Evolutionary conservation across 2,888 invertebrate genomes (phyloP), one percentile per base, ranked within the genome.

Genomic region (Mythimna lalbum): DNA sequence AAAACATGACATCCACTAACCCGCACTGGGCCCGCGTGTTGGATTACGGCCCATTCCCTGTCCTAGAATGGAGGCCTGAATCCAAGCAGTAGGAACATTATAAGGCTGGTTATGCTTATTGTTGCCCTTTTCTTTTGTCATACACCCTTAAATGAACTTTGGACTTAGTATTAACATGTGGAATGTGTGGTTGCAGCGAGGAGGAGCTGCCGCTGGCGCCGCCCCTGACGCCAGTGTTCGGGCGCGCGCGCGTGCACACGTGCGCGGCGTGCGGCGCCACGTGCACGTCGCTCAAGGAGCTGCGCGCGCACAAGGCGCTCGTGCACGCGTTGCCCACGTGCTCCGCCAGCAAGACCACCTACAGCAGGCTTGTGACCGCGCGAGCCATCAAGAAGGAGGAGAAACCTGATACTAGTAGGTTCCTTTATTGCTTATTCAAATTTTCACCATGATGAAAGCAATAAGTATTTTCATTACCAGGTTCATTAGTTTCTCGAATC

Each of bases 251-350:
- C 57, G 57, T 97, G 90, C 90, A 96, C 0, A 92, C 95, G 50
- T 97, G 97, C 86, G 95, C 95, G 7, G 95, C 96, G 49, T 78
- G 74, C 74, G 78, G 23, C 90, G 93, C 0, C 96, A 96, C 90
- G 96, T 96, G 78, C 97, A 97, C 90, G 90, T 96, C 97, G 50
- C 95, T 97, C 3, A 97, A 97, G 85, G 97, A 97, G 89, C 93
- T 97, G 69, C 96, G 97, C 33, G 95, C 97, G 27, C 97, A 97
- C 90, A 96, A 96, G 79, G 90, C 96, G 14, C 94, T 96, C 50
- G 94, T 94, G 65, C 97, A 97, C 88, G 95, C 96, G 49, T 78
- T 81, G 55, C 89, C 92, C 36, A 85, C 89, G 2, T 86, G 90
- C 82, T 87, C 90, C 61, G 80, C 80, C 65, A 69, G 83, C 65